Evolutionary conservation across 2,113 vertebrate species (phyloP).

Genomic region (Emydocephalus ijimae): DNA sequence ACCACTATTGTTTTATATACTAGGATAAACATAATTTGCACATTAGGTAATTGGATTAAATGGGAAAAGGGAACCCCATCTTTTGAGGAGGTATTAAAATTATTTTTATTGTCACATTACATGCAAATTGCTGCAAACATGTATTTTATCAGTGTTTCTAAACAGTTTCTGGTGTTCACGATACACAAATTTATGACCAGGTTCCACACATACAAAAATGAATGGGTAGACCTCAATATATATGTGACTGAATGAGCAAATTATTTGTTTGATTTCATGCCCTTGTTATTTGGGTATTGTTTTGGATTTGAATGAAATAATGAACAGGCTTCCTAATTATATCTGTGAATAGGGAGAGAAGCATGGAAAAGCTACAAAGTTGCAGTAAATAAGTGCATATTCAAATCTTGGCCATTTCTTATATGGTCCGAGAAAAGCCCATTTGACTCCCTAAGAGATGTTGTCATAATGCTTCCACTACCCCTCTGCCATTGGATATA

Average conservation of each 20-base stretch:
- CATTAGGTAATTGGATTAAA: slow-evolving; percentile 28
- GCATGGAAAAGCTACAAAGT: not conserved
- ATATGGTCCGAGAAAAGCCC: not conserved
- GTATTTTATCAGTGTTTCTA: slow-evolving; percentile 20
- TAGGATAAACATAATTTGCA: slow-evolving; percentile 22
- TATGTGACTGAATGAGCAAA: not conserved
- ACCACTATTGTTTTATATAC: slow-evolving; percentile 5
- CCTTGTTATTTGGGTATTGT: not conserved
- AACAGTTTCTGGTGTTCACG: slow-evolving; percentile 25
- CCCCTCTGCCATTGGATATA: not conserved
- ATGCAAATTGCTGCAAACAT: slow-evolving; percentile 4
- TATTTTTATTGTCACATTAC: not conserved
- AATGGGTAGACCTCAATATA: not conserved
- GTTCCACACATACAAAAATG: not conserved
- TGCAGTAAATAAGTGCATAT: not conserved
- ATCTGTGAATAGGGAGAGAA: not conserved
- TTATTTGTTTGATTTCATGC: not conserved
- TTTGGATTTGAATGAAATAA: not conserved
- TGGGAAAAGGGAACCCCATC: slow-evolving; percentile 14
- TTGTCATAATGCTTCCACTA: not conserved
- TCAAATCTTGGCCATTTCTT: not conserved
- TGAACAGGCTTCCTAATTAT: not conserved
- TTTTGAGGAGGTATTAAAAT: slow-evolving; percentile 38
- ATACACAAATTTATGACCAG: not conserved
- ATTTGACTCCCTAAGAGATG: not conserved